Conservation (phyloP, 2,113 vertebrate genomes). For the Salvelinus sp. region DNA sequence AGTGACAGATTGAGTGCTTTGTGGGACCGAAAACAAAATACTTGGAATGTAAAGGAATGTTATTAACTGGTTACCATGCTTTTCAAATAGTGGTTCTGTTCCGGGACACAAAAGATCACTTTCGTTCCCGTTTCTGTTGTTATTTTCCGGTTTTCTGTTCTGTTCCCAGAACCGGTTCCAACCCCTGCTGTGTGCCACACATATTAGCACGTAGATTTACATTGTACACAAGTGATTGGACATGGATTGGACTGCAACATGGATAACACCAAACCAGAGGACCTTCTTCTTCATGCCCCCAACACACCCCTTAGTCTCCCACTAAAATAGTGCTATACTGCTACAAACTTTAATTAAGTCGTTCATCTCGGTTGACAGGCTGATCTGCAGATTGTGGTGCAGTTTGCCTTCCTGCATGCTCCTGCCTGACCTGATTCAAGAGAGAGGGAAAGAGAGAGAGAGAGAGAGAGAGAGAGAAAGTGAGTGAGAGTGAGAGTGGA, state of each 20-base stretch:
- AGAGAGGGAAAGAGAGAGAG: neutral
- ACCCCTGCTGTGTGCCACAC: no score
- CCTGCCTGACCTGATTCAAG: constrained; percentile 21
- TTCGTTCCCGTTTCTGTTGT: no score
- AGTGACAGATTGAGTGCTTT: no score
- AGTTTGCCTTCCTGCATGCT: constrained; percentile 1
- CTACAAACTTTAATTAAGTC: constrained; percentile 28
- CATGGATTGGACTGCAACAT: neutral
- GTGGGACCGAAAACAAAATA: no score
- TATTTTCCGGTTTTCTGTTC: no score
- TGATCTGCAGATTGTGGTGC: constrained; percentile 22
- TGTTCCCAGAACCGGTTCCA: no score
- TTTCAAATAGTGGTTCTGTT: no score
- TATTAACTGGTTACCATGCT: no score
- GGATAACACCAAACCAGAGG: neutral
- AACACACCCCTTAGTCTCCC: neutral
- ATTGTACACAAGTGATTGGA: neutral
- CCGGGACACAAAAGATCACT: no score
- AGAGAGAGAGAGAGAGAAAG: constrained; percentile 4
- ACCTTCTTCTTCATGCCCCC: neutral
- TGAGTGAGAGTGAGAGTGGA: no score
- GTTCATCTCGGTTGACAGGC: constrained; percentile 23
- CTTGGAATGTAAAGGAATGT: no score
- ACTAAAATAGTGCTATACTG: neutral
- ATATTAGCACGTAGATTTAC: neutral